Percentiles rank a stretch among this genome's conserved stretches.
These are phyloP conservation scores for Tursiops truncatus DNA, from an alignment of 2,113 vertebrate species.

Conservation along the genomic window DNA sequence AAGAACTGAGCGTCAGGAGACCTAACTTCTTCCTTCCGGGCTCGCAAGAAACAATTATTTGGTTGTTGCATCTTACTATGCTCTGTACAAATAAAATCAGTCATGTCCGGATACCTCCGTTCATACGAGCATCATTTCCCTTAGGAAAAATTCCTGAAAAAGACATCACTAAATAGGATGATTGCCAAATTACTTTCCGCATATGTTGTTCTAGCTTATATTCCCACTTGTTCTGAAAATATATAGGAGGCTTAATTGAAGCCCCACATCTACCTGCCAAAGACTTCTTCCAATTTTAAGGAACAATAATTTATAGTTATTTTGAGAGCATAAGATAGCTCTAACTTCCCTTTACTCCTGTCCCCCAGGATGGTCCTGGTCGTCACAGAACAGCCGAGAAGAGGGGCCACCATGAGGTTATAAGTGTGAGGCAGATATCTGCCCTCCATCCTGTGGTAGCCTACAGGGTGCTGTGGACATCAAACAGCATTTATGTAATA, in stretches of 20 bases:
- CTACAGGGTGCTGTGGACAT: not conserved
- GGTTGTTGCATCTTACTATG: not conserved
- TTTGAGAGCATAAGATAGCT: not conserved
- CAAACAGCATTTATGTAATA: not conserved
- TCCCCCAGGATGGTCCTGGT: not conserved
- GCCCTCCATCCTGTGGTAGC: not conserved
- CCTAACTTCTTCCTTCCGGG: not conserved
- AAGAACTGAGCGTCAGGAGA: not conserved
- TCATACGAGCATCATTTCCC: not conserved
- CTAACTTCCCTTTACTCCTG: not conserved
- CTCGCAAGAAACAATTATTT: not conserved
- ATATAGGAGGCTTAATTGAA: not conserved
- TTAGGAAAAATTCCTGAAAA: not conserved
- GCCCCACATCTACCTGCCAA: not conserved
- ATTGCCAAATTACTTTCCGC: not conserved
- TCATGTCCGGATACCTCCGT: not conserved
- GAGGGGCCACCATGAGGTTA: not conserved
- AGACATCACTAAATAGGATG: not conserved
- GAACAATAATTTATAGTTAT: not conserved
- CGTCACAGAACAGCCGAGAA: not conserved
- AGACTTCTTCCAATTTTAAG: not conserved
- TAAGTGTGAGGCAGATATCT: not conserved
- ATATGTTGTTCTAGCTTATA: not conserved
- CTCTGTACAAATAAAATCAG: not conserved
- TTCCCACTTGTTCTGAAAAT: not conserved